These are phyloP conservation scores for Jaculus jaculus DNA, from an alignment of 2,113 vertebrate species.

Conservation along the genomic window DNA sequence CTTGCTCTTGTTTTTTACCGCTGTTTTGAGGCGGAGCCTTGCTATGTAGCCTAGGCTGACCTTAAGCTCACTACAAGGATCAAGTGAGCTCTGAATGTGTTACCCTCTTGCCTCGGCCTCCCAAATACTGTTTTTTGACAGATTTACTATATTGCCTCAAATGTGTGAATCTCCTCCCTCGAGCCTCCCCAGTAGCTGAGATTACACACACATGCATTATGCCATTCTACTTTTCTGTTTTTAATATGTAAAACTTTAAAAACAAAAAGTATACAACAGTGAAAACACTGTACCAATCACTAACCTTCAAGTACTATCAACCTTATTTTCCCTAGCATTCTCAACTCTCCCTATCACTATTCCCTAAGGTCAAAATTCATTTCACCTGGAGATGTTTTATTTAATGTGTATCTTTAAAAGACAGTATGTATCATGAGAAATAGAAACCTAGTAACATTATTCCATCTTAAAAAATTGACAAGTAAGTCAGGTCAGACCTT, in stretches of 20 bases:
- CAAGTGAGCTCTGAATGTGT: too few relatives aligned
- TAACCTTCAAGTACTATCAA: slow-evolving; percentile 4
- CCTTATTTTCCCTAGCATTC: neutral
- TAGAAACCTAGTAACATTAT: neutral
- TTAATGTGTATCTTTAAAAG: neutral
- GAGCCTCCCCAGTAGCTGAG: neutral
- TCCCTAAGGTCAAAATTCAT: neutral
- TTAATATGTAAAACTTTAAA: neutral
- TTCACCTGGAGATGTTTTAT: slow-evolving; percentile 15
- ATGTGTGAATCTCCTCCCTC: neutral
- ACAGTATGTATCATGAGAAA: neutral
- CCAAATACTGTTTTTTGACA: neutral
- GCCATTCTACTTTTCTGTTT: neutral
- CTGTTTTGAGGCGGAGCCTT: neutral
- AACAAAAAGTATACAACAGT: neutral
- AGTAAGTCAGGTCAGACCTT: too few relatives aligned
- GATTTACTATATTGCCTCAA: neutral
- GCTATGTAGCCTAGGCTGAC: neutral
- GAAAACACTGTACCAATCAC: neutral
- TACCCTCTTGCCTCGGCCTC: neutral
- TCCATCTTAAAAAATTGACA: neutral
- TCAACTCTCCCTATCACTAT: neutral
- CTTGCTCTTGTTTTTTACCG: too few relatives aligned
- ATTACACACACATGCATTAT: neutral
- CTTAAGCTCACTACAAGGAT: too few relatives aligned